Evolutionary conservation across 2,113 vertebrate species (phyloP).

Genomic region (Nipponia nippon): DNA sequence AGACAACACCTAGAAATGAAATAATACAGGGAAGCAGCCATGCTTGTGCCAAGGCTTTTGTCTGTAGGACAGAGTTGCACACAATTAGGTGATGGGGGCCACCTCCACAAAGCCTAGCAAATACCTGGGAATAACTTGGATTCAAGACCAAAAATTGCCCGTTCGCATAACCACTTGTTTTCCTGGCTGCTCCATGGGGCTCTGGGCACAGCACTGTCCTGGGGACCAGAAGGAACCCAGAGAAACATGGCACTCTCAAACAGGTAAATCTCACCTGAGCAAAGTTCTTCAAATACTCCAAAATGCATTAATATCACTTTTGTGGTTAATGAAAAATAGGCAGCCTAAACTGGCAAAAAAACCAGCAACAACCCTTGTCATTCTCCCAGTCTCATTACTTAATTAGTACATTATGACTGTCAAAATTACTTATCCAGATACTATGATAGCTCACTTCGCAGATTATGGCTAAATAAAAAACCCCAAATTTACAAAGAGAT

Average conservation of each 20-base stretch:
- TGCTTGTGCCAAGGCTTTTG: not conserved
- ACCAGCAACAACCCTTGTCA: not conserved
- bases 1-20: not conserved
- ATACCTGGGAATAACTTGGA: not conserved
- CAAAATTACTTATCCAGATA: not conserved
- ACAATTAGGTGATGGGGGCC: not conserved
- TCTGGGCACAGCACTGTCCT: accelerated
- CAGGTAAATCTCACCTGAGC: not conserved
- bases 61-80: not conserved
- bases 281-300: not conserved
- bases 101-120: not conserved
- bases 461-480: too few species aligned
- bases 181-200: not conserved
- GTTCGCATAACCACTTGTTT: not conserved
- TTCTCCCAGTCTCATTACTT: not conserved
- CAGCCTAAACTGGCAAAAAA: not conserved
- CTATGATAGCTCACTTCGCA: not conserved
- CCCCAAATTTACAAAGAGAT: too few species aligned
- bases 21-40: not conserved
- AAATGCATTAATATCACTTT: not conserved
- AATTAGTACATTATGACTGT: not conserved
- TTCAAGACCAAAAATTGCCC: not conserved
- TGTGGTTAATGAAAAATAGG: not conserved
- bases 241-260: not conserved
- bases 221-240: not conserved